These are phyloP conservation scores for Selenia dentaria DNA, from an alignment of 2,888 invertebrate species.

Conservation along the genomic window DNA sequence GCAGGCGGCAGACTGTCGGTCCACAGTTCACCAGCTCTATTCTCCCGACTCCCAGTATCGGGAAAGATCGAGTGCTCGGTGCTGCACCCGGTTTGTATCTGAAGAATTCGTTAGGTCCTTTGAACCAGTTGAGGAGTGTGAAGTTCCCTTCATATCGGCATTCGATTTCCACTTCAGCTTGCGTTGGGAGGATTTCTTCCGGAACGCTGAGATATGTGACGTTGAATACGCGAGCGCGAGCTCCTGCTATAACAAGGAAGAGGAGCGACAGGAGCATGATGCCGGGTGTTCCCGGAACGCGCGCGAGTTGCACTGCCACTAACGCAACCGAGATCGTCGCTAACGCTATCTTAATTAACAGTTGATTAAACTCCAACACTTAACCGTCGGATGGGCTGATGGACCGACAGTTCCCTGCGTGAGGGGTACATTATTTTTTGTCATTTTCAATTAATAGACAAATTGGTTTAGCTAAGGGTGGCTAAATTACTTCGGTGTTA, in stretches of 20 bases:
- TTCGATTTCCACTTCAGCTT: constrained; percentile 64
- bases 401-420: constrained; percentile 55
- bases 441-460: constrained; percentile 67
- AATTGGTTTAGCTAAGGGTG: constrained; percentile 67
- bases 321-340: constrained; percentile 48
- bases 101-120: constrained; percentile 72
- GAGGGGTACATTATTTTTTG: constrained; percentile 52
- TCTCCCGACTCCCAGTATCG: constrained; percentile 63
- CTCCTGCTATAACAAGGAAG: constrained; percentile 36
- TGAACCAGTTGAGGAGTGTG: constrained; percentile 74
- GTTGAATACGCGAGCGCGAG: constrained; percentile 56
- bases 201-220: constrained; percentile 66
- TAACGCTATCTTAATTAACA: constrained; percentile 77
- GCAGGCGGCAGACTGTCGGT: constrained; percentile 62
- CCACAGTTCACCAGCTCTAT: constrained; percentile 67
- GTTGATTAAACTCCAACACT: constrained; percentile 82
- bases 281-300: constrained; percentile 52
- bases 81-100: constrained; percentile 66
- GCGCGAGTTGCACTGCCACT: constrained; percentile 67
- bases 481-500: constrained; percentile 34
- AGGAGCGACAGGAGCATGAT: constrained; percentile 62
- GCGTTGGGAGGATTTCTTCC: constrained; percentile 53
- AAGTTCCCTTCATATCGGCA: constrained; percentile 76
- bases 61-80: constrained; percentile 67
- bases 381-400: constrained; percentile 54